Conservation (phyloP, 2,888 invertebrate genomes). For the Orthosia gracilis region DNA sequence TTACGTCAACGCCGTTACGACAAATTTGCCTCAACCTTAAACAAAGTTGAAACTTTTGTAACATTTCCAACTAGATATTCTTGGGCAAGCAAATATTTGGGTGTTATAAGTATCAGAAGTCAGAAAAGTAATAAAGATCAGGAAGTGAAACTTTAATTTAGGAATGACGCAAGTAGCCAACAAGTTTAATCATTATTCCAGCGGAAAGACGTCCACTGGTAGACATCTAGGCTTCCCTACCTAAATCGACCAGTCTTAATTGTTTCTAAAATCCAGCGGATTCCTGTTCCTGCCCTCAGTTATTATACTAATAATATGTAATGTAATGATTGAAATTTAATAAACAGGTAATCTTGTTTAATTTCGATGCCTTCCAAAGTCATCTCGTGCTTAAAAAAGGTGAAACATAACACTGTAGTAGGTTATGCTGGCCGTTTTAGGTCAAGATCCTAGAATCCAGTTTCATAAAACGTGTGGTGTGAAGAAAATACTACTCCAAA, state of each 20-base stretch:
- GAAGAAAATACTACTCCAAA: slow-evolving; percentile 5
- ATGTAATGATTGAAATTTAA: neutral
- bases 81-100: slow-evolving; percentile 26
- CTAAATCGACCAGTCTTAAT: no score
- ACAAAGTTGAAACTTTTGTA: slow-evolving; percentile 26
- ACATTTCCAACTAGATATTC: neutral
- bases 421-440: slow-evolving; percentile 18
- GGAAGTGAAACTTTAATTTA: slow-evolving; percentile 16
- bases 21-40: neutral
- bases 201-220: neutral
- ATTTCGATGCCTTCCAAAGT: neutral
- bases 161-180: slow-evolving; percentile 15
- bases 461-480: neutral
- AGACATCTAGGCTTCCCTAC: neutral
- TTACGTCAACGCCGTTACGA: slow-evolving; percentile 39
- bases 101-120: neutral
- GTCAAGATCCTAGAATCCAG: slow-evolving; percentile 12
- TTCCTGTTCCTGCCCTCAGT: neutral
- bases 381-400: slow-evolving; percentile 2
- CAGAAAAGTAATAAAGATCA: slow-evolving; percentile 1
- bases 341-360: neutral
- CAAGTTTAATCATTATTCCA: neutral
- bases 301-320: neutral
- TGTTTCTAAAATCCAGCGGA: neutral
- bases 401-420: slow-evolving; percentile 17